Conservation (phyloP, 2,113 vertebrate species). For the Cairina moschata region DNA sequence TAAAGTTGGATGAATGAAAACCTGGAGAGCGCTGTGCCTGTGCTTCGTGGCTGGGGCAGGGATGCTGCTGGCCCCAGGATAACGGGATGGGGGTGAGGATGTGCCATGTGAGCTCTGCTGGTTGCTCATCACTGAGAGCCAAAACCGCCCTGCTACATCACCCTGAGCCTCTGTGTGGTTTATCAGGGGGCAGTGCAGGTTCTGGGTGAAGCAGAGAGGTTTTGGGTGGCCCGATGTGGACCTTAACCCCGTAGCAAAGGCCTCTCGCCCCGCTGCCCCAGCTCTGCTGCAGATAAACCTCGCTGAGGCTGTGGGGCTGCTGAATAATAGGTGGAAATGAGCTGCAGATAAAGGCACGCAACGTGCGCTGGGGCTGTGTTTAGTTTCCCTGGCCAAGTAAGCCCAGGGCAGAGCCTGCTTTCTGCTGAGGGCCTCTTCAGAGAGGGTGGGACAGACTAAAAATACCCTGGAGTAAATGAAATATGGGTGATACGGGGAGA, state of each 20-base stretch:
- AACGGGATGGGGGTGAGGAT: not conserved
- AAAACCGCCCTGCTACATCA: not conserved
- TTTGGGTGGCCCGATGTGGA: not conserved
- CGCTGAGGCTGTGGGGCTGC: not conserved
- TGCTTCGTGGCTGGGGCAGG: not conserved
- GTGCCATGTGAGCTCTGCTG: not conserved
- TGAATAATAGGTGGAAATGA: conserved; percentile 75
- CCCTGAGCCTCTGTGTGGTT: not conserved
- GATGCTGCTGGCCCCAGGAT: not conserved
- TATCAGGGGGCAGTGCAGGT: accelerated
- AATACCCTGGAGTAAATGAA: conserved; percentile 64
- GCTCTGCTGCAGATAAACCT: not conserved
- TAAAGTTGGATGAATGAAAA: conserved; percentile 37
- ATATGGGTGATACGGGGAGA: conserved; percentile 33
- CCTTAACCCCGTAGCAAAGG: not conserved
- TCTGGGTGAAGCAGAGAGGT: too few species aligned
- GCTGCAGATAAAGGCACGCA: conserved; percentile 59
- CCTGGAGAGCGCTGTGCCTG: not conserved
- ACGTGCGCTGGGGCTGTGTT: conserved; percentile 24
- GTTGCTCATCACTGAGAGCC: not conserved
- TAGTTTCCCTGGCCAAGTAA: conserved; percentile 3
- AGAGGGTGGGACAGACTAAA: conserved; percentile 53
- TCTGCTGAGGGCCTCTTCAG: not conserved
- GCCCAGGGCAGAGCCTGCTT: conserved; percentile 15
- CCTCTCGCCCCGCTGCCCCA: not conserved